Conservation (phyloP, 2,888 invertebrate species). For the Eledona agricola region DNA sequence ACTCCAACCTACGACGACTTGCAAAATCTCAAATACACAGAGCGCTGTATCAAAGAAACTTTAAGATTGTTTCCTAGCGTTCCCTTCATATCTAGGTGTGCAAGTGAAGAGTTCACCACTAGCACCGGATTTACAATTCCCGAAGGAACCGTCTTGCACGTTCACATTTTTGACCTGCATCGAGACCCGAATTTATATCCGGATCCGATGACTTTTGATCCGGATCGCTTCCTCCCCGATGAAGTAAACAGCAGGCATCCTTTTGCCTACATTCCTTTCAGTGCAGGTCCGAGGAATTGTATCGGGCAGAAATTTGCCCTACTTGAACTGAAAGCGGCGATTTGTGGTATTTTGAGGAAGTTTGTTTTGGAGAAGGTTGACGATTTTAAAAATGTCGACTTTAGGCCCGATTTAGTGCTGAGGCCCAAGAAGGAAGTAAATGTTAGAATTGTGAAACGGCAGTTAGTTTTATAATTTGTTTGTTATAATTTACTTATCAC, state of each 20-base stretch:
- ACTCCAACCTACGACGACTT: slow-evolving; percentile 52
- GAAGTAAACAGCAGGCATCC: slow-evolving; percentile 65
- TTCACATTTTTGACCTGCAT: slow-evolving; percentile 70
- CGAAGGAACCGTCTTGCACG: slow-evolving; percentile 62
- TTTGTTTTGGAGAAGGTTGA: slow-evolving; percentile 65
- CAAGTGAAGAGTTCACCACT: slow-evolving; percentile 38
- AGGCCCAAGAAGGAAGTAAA: slow-evolving; percentile 61
- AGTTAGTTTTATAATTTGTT: background rate
- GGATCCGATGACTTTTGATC: slow-evolving; percentile 71
- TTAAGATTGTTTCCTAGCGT: slow-evolving; percentile 69
- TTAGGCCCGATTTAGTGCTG: slow-evolving; percentile 65
- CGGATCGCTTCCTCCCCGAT: slow-evolving; percentile 73
- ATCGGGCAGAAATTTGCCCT: slow-evolving; percentile 75
- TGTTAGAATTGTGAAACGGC: slow-evolving; percentile 50
- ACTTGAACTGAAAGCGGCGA: slow-evolving; percentile 69
- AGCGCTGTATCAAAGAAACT: slow-evolving; percentile 59
- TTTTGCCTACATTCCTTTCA: slow-evolving; percentile 71
- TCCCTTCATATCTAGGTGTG: slow-evolving; percentile 68
- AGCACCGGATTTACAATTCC: slow-evolving; percentile 60
- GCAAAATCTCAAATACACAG: slow-evolving; percentile 57
- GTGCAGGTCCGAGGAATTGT: slow-evolving; percentile 73
- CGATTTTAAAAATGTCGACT: slow-evolving; percentile 60
- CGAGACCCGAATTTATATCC: slow-evolving; percentile 69
- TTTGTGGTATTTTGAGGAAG: slow-evolving; percentile 66
- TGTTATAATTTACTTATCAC: too few relatives aligned